Evolutionary conservation across 53 echinoderm and acorn worm species (phyloP).

Genomic region (Holothuria leucospilota): DNA sequence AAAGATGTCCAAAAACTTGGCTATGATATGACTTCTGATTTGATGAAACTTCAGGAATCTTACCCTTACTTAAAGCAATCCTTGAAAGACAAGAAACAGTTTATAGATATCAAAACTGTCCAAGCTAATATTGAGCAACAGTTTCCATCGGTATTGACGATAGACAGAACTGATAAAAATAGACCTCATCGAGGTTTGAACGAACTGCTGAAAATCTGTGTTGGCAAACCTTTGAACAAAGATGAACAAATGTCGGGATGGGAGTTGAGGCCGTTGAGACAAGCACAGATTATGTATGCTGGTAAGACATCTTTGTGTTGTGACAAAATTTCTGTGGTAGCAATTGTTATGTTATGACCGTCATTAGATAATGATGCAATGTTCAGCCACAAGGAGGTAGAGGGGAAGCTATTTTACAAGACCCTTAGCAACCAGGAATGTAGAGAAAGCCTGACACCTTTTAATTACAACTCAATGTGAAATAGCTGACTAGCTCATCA

Average conservation of each 20-base stretch:
- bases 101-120: constrained; percentile 35
- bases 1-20: constrained; percentile 18
- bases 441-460: too few relatives aligned
- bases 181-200: constrained; percentile 53
- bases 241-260: constrained; percentile 56
- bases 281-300: constrained; percentile 49
- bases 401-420: too few relatives aligned
- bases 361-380: too few relatives aligned
- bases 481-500: too few relatives aligned
- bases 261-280: constrained; percentile 42
- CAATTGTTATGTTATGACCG: too few relatives aligned
- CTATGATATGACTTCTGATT: constrained; percentile 41
- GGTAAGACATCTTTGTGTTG: neutral
- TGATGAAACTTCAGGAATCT: constrained; percentile 46
- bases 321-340: too few relatives aligned
- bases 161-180: constrained; percentile 15
- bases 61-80: constrained; percentile 38
- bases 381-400: too few relatives aligned
- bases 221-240: constrained; percentile 57
- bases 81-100: neutral
- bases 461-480: too few relatives aligned
- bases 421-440: too few relatives aligned
- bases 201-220: constrained; percentile 38
- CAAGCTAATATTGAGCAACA: constrained; percentile 35
- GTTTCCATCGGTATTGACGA: constrained; percentile 12